These are phyloP conservation scores for Cairina moschata DNA, from an alignment of 2,113 vertebrate genomes.

Conservation along the genomic window DNA sequence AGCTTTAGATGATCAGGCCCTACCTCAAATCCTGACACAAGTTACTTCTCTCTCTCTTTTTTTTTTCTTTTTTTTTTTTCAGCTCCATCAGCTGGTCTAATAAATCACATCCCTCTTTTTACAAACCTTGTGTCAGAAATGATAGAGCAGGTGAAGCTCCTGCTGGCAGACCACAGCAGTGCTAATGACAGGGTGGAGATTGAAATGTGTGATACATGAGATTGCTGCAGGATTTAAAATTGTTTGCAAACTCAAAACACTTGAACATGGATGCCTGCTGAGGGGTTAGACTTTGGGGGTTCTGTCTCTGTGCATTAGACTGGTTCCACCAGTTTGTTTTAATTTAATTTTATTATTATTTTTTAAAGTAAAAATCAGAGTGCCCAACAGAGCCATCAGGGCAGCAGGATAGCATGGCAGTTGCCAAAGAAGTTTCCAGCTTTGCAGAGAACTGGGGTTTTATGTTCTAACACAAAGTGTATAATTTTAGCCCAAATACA, in stretches of 20 bases:
- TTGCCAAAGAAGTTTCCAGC: background rate
- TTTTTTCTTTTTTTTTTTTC: accelerated
- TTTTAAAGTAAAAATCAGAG: background rate
- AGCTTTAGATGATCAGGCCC: background rate
- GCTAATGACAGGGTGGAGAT: background rate
- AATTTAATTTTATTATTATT: no score
- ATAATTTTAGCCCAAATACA: background rate
- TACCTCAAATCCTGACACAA: background rate
- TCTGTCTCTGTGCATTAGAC: background rate
- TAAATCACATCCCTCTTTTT: background rate
- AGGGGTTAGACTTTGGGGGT: background rate
- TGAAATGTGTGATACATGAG: background rate
- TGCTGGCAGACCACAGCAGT: accelerated
- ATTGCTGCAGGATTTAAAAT: background rate
- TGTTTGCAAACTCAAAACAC: background rate
- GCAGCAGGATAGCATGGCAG: background rate
- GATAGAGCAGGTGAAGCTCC: background rate
- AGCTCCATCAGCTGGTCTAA: background rate
- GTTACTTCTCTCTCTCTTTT: background rate
- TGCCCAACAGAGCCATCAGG: accelerated
- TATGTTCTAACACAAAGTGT: background rate
- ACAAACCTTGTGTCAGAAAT: background rate
- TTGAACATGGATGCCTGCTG: background rate
- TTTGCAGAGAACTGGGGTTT: background rate
- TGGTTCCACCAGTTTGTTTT: background rate